A percentile compares a stretch with the other conserved stretches of the same genome.
Conservation (phyloP, 2,797 vertebrate species). For the Podarcis lilfordi region DNA sequence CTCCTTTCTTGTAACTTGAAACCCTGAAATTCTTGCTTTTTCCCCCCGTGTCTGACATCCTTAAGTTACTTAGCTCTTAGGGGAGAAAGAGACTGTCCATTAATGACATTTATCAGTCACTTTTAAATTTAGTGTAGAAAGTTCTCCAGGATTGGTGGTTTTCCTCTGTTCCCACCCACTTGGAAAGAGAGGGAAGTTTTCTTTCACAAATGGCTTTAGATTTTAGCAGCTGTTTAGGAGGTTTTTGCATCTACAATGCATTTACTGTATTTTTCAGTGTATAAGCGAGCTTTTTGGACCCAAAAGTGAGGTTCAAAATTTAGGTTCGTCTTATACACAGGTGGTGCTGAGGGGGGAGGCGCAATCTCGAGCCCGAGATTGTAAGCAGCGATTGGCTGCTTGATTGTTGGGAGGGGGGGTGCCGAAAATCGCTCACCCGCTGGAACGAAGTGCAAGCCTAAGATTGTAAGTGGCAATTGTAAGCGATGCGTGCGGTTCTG, state of each 20-base stretch:
- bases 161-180: fast-evolving
- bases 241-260: not conserved
- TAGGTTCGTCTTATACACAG: no score
- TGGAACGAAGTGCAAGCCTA: no score
- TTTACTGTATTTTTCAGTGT: not conserved
- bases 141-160: not conserved
- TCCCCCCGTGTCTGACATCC: not conserved
- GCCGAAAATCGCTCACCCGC: no score
- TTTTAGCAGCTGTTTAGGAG: fast-evolving
- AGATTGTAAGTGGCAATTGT: no score
- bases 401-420: no score
- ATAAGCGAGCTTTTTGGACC: no score
- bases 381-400: no score
- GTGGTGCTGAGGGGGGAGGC: no score
- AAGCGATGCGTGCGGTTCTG: no score
- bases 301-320: no score
- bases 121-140: not conserved
- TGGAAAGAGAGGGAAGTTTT: not conserved
- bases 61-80: not conserved
- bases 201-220: not conserved
- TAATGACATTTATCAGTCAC: not conserved
- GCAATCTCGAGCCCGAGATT: no score
- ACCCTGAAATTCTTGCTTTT: not conserved
- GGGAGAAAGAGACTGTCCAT: not conserved
- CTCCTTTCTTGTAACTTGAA: no score